A percentile compares a stretch with the other conserved stretches of the same genome.
These are phyloP conservation scores for Ibidorhyncha struthersii DNA, from an alignment of 2,113 vertebrate species.

Conservation along the genomic window DNA sequence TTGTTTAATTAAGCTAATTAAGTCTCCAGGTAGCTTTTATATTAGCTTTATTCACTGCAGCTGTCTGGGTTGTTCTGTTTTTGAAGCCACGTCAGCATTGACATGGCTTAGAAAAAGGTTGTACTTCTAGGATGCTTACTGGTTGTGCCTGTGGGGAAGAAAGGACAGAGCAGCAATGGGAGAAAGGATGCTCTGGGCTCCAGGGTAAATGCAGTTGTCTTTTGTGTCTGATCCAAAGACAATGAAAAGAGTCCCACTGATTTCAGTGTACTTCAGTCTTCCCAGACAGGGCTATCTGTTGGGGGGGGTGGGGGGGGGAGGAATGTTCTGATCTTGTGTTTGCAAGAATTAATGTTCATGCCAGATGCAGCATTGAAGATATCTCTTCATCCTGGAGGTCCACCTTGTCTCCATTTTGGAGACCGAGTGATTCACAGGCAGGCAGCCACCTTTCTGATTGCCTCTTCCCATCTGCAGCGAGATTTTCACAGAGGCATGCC, in stretches of 20 bases:
- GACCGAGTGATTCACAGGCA: fast-evolving
- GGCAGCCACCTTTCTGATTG: not conserved
- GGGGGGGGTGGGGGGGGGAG: not conserved
- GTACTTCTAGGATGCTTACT: not conserved
- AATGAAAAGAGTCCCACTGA: not conserved
- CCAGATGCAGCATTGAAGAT: not conserved
- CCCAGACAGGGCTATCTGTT: not conserved
- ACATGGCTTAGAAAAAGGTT: not conserved
- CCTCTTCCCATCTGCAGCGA: not conserved
- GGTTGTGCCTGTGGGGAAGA: conserved; percentile 32
- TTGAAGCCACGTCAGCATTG: conserved; percentile 14
- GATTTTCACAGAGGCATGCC: not conserved
- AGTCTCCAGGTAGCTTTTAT: conserved; percentile 57
- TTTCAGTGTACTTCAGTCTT: not conserved
- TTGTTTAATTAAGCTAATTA: conserved; percentile 68
- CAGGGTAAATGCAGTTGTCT: not conserved
- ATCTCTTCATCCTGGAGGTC: not conserved
- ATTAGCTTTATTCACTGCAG: conserved; percentile 48
- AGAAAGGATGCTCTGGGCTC: conserved; percentile 27
- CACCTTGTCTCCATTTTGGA: not conserved
- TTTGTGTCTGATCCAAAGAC: not conserved
- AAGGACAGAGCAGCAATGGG: not conserved
- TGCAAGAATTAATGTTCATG: not conserved
- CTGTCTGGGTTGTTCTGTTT: conserved; percentile 52
- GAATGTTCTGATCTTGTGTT: not conserved